Conservation (phyloP, 1,140 invertebrate species). For the Linepithema humile region DNA sequence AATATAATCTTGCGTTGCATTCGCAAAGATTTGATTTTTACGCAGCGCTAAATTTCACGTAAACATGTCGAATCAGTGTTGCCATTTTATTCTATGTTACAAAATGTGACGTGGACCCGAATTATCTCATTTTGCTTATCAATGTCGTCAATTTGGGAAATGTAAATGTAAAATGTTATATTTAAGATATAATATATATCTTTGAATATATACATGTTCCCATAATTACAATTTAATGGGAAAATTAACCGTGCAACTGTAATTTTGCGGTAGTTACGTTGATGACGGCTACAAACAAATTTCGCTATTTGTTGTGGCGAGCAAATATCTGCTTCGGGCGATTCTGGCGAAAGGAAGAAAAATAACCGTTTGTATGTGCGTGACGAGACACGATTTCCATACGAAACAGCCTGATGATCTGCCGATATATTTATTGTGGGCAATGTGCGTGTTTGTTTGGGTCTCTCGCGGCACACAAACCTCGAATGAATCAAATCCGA, state of each 20-base stretch:
- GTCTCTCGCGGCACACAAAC: not conserved
- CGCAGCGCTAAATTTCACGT: not conserved
- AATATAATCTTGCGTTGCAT: not conserved
- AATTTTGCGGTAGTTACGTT: not conserved
- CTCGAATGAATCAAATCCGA: slow-evolving; percentile 56
- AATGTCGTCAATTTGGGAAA: not conserved
- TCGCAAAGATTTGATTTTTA: not conserved
- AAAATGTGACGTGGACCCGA: too few relatives aligned
- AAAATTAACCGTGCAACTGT: not conserved
- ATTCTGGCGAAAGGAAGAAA: slow-evolving; percentile 18
- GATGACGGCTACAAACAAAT: not conserved
- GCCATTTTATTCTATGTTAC: not conserved
- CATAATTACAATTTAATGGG: not conserved
- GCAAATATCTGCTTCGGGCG: not conserved
- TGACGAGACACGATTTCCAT: slow-evolving; percentile 28
- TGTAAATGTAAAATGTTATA: not conserved
- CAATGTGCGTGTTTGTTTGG: slow-evolving; percentile 34
- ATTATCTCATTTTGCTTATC: not conserved
- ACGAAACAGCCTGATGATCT: slow-evolving; percentile 42
- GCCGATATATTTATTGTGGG: slow-evolving; percentile 46
- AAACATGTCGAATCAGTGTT: not conserved
- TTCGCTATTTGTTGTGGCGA: not conserved
- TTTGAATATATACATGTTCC: not conserved
- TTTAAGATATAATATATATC: too few relatives aligned
- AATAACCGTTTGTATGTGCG: slow-evolving; percentile 44